Percentiles rank a stretch among this genome's conserved stretches.
Conservation (phyloP, 2,113 vertebrate genomes). For the Globicephala melas region DNA sequence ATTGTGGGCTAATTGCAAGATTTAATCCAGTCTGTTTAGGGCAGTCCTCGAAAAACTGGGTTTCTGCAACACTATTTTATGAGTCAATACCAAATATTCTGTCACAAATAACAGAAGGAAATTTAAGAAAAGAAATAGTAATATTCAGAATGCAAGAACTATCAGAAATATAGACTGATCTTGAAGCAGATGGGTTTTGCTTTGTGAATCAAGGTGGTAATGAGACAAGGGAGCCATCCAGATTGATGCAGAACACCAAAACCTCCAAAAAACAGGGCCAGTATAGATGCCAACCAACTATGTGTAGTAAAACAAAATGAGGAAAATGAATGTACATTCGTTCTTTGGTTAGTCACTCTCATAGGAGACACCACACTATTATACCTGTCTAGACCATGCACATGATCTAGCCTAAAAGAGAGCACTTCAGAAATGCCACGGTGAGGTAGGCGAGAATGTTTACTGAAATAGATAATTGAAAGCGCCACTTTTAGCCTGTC, state of each 20-base stretch:
- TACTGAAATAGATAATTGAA: conserved; percentile 24
- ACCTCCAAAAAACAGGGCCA: not conserved
- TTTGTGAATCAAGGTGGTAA: conserved; percentile 23
- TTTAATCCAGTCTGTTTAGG: conserved; percentile 77
- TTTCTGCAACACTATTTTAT: conserved; percentile 65
- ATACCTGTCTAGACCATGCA: not conserved
- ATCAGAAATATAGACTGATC: conserved; percentile 44
- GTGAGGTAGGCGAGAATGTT: conserved; percentile 1
- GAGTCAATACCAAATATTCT: conserved; percentile 52
- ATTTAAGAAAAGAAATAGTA: not conserved
- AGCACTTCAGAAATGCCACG: conserved; percentile 25
- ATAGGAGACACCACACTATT: not conserved
- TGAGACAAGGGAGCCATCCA: not conserved
- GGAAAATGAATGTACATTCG: not conserved
- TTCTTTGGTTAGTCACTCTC: not conserved
- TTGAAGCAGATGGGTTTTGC: conserved; percentile 30
- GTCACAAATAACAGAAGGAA: conserved; percentile 23
- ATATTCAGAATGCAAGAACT: not conserved
- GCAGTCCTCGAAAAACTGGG: conserved; percentile 73
- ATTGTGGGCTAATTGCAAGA: conserved; percentile 80
- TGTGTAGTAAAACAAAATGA: not conserved
- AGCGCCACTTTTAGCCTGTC: conserved; percentile 17
- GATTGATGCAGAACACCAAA: not conserved
- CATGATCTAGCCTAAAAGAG: not conserved
- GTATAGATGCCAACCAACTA: not conserved